Evolutionary conservation across 2,888 invertebrate genomes (phyloP).

Genomic region (Hedya salicella): DNA sequence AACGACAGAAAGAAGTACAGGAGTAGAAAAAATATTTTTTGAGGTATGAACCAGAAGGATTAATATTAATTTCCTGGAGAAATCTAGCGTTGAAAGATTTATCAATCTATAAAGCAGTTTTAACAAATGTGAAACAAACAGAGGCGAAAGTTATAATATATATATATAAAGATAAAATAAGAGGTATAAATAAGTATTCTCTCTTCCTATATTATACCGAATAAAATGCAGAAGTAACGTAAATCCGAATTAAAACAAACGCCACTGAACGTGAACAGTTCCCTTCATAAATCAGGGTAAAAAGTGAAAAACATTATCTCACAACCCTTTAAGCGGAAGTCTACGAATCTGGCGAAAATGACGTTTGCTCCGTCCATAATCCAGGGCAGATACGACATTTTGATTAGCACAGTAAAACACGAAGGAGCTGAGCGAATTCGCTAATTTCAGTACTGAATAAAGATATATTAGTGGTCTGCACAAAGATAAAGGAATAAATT

Average conservation of each 20-base stretch:
- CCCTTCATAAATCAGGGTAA: slow-evolving; percentile 63
- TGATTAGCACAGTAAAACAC: slow-evolving; percentile 12
- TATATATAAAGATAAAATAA: too few species aligned
- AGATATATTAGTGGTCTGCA: slow-evolving; percentile 82
- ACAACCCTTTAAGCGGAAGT: slow-evolving; percentile 67
- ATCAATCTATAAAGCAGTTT: too few species aligned
- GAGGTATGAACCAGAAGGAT: too few species aligned
- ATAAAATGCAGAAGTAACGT: slow-evolving; percentile 23
- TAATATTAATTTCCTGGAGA: too few species aligned
- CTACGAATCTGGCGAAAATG: not conserved
- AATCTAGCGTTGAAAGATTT: too few species aligned
- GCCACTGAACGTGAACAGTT: slow-evolving; percentile 43
- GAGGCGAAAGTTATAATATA: too few species aligned
- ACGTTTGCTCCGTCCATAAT: not conserved
- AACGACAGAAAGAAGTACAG: too few species aligned
- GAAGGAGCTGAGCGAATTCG: slow-evolving; percentile 68
- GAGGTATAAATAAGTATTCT: not conserved
- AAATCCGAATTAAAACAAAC: slow-evolving; percentile 50
- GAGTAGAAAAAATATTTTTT: too few species aligned
- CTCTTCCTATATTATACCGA: not conserved
- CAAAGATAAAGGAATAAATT: slow-evolving; percentile 84
- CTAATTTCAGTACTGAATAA: slow-evolving; percentile 82
- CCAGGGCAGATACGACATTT: slow-evolving; percentile 14
- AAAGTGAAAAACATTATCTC: slow-evolving; percentile 64
- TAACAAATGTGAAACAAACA: too few species aligned